These are phyloP conservation scores for Chroicocephalus ridibundus DNA, from an alignment of 2,113 vertebrate species.

Conservation along the genomic window DNA sequence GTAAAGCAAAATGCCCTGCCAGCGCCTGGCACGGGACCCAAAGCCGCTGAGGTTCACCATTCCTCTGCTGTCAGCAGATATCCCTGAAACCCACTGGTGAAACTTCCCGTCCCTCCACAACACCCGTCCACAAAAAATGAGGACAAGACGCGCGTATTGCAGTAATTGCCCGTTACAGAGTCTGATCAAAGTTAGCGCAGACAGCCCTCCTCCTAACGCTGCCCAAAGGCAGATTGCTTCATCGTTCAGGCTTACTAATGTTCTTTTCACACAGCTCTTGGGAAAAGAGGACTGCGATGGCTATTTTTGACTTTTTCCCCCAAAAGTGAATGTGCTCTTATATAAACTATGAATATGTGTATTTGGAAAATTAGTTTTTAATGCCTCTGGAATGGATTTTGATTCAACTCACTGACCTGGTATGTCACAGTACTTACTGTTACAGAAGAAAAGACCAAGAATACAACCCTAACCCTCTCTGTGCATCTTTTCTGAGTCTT, in stretches of 20 bases:
- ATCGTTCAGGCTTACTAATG: not conserved
- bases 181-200: not conserved
- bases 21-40: rapidly evolving
- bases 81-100: not conserved
- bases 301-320: not conserved
- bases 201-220: not conserved
- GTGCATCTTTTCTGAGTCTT: not conserved
- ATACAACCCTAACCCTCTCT: not conserved
- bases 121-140: not conserved
- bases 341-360: not conserved
- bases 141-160: not conserved
- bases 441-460: not conserved
- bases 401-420: not conserved
- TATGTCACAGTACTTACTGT: not conserved
- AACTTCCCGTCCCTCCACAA: not conserved
- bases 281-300: not conserved
- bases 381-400: not conserved
- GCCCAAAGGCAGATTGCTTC: not conserved
- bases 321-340: not conserved
- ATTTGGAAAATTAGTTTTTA: not conserved
- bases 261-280: not conserved
- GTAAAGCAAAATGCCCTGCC: not conserved
- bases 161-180: not conserved
- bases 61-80: not conserved
- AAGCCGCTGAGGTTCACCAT: not conserved